phyloP scores from a whole-genome alignment of 1,140 invertebrate genomes.

The Mycetomoellerius zeteki region DNA sequence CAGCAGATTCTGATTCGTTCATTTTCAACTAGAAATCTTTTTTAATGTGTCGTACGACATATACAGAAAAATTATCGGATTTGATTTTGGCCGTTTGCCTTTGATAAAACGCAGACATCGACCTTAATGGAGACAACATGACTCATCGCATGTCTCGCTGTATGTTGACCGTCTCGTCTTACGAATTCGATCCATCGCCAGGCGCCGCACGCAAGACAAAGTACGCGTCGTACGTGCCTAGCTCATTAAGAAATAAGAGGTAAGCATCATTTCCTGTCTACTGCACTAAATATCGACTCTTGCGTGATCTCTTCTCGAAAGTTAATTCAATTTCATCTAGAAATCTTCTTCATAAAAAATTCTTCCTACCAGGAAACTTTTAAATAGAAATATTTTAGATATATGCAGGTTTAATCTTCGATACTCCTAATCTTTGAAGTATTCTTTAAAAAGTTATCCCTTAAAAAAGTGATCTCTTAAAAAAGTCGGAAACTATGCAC shows the following conservation, averaged over 20 bases:
- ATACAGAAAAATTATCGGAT: not conserved
- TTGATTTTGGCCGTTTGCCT: slow-evolving; percentile 38
- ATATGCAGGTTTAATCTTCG: not conserved
- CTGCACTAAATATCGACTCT: not conserved
- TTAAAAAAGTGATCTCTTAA: not conserved
- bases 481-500: not conserved
- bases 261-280: not conserved
- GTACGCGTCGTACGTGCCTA: slow-evolving; percentile 22
- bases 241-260: slow-evolving; percentile 41
- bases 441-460: no score
- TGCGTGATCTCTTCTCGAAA: not conserved
- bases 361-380: not conserved
- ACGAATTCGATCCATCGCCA: slow-evolving; percentile 64
- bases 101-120: slow-evolving; percentile 64
- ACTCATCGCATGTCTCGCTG: slow-evolving; percentile 66
- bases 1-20: no score
- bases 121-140: slow-evolving; percentile 50
- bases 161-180: slow-evolving; percentile 61
- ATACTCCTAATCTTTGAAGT: not conserved
- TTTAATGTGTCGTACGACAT: no score
- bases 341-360: not conserved
- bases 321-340: not conserved
- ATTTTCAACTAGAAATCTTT: not conserved
- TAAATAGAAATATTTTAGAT: not conserved
- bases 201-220: slow-evolving; percentile 31